A percentile compares a stretch with the other conserved stretches of the same genome.
phyloP scores from a whole-genome alignment of 2,888 invertebrate species.

The Nysson spinosus region DNA sequence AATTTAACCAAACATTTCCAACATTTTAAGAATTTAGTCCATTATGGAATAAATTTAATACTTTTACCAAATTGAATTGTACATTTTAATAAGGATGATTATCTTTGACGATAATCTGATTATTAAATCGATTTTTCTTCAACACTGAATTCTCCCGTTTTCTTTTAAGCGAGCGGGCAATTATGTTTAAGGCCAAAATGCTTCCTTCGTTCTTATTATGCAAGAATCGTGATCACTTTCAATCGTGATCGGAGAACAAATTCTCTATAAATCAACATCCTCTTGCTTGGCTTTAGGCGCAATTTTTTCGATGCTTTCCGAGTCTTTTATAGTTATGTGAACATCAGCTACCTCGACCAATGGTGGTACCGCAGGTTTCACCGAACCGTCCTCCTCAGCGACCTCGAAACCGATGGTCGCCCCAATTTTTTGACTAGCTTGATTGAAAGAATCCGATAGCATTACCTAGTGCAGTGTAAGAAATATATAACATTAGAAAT shows the following conservation, averaged over 20 bases:
- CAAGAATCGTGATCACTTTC: neutral
- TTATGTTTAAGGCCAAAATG: constrained; percentile 28
- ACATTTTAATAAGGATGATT: too few species aligned
- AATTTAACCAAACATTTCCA: too few species aligned
- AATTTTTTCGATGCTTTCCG: constrained; percentile 58
- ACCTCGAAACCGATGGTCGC: constrained; percentile 89
- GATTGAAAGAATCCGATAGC: constrained; percentile 87
- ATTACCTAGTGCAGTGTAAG: constrained; percentile 75
- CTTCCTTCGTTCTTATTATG: constrained; percentile 12
- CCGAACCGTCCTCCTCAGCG: constrained; percentile 82
- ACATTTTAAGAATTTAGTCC: too few species aligned
- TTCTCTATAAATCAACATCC: constrained; percentile 66
- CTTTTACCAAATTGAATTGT: too few species aligned
- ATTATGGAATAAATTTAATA: too few species aligned
- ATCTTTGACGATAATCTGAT: too few species aligned
- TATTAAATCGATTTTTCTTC: neutral
- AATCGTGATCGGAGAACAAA: neutral
- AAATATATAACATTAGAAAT: neutral
- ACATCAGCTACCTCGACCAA: constrained; percentile 73
- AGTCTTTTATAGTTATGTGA: constrained; percentile 61
- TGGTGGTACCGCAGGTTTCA: constrained; percentile 70
- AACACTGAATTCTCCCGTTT: neutral
- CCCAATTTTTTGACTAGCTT: constrained; percentile 90
- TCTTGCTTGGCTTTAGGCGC: constrained; percentile 70
- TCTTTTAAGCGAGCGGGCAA: constrained; percentile 28